A percentile compares a stretch with the other conserved stretches of the same genome.
phyloP scores from a whole-genome alignment of 2,113 vertebrate genomes.

The Cyprichromis sp. region DNA sequence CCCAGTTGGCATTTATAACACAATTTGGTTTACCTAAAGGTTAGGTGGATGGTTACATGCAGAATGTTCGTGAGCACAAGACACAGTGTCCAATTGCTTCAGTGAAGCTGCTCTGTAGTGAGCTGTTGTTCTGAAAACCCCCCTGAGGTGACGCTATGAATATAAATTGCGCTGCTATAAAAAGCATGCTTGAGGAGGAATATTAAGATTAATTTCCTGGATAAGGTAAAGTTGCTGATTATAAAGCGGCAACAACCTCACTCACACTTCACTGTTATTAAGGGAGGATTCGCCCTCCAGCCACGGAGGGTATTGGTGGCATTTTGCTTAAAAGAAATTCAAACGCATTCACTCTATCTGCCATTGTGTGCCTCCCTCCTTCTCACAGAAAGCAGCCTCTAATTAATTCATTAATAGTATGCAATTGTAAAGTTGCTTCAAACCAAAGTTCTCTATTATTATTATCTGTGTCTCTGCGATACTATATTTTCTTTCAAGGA shows the following conservation, averaged over 20 bases:
- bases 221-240: conserved; percentile 34
- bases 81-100: background rate
- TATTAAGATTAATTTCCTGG: conserved; percentile 43
- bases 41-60: background rate
- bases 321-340: background rate
- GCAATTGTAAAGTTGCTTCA: conserved; percentile 24
- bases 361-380: background rate
- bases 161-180: conserved; percentile 28
- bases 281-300: conserved; percentile 1
- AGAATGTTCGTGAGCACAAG: background rate
- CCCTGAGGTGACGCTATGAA: conserved; percentile 24
- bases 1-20: background rate
- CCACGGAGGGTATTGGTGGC: conserved; percentile 13
- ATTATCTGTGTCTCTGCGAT: background rate
- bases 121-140: conserved; percentile 16
- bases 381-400: background rate
- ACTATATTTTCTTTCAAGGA: background rate
- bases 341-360: background rate
- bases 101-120: background rate
- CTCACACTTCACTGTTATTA: background rate
- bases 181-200: conserved; percentile 4
- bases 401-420: conserved; percentile 42
- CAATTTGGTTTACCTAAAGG: background rate
- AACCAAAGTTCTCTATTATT: conserved; percentile 3
- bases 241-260: background rate